Evolutionary conservation across 2,888 invertebrate species (phyloP).

Genomic region (Ametastegia equiseti): DNA sequence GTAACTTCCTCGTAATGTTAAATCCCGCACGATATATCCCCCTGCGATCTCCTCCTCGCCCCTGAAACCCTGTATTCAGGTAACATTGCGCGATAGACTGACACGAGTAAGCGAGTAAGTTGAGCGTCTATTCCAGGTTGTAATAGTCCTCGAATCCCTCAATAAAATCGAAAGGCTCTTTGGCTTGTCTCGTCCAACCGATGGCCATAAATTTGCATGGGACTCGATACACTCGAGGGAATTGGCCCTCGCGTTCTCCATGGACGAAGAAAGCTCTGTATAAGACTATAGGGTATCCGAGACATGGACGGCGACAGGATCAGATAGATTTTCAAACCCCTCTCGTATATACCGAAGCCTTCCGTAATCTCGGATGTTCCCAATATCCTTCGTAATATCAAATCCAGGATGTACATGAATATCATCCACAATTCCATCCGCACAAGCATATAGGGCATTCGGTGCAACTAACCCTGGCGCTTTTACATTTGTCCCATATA

Average conservation of each 20-base stretch:
- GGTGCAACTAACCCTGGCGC: too few relatives aligned
- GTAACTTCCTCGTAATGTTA: constrained; percentile 66
- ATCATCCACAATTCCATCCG: neutral
- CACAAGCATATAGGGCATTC: too few relatives aligned
- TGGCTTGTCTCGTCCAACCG: constrained; percentile 22
- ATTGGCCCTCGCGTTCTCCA: neutral
- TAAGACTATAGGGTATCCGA: neutral
- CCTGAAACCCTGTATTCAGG: neutral
- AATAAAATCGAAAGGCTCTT: constrained; percentile 38
- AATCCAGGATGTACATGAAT: neutral
- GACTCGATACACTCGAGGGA: constrained; percentile 12
- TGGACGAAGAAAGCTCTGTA: neutral
- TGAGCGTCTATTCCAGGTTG: constrained; percentile 38
- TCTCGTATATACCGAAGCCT: neutral
- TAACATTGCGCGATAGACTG: constrained; percentile 22
- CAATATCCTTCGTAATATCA: neutral
- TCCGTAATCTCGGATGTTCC: neutral
- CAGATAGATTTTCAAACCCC: constrained; percentile 22
- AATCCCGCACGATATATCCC: constrained; percentile 17
- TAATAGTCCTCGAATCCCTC: constrained; percentile 38
- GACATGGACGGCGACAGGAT: neutral
- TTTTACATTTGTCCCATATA: too few relatives aligned
- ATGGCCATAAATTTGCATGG: constrained; percentile 24
- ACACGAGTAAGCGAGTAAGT: constrained; percentile 41
- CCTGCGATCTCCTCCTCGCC: neutral